Conservation (phyloP, 1,140 invertebrate species). For the Helicoverpa armigera region DNA sequence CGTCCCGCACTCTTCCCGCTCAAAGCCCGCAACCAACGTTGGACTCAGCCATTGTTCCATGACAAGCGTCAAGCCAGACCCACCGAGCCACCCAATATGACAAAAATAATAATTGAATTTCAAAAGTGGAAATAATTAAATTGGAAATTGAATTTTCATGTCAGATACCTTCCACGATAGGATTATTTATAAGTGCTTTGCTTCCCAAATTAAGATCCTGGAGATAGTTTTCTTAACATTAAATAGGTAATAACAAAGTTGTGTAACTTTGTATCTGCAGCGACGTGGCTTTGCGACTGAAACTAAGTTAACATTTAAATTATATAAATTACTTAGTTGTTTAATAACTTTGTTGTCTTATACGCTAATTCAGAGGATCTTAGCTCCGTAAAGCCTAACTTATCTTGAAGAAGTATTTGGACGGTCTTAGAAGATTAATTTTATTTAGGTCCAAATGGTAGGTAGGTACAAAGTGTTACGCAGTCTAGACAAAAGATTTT, state of each 20-base stretch:
- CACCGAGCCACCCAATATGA: not conserved
- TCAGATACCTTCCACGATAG: not conserved
- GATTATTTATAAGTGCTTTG: slow-evolving; percentile 24
- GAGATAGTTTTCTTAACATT: slow-evolving; percentile 10
- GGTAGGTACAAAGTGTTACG: too few species aligned
- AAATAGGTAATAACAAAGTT: slow-evolving; percentile 10
- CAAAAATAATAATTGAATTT: slow-evolving; percentile 34
- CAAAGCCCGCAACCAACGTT: too few species aligned
- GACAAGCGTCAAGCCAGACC: not conserved
- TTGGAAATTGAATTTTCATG: slow-evolving; percentile 22
- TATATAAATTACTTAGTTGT: slow-evolving; percentile 6
- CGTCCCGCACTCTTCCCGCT: not conserved
- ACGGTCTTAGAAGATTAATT: slow-evolving; percentile 17
- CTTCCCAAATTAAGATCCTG: not conserved
- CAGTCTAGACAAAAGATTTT: not conserved
- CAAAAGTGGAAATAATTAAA: slow-evolving; percentile 23
- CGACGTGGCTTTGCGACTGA: too few species aligned
- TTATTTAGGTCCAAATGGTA: not conserved
- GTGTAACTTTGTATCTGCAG: not conserved
- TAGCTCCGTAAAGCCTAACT: not conserved
- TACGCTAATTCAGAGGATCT: slow-evolving; percentile 3
- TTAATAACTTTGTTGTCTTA: not conserved
- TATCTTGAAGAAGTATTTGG: not conserved
- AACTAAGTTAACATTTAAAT: slow-evolving; percentile 1
- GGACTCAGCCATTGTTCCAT: slow-evolving; percentile 7